A percentile compares a stretch with the other conserved stretches of the same genome.
These are phyloP conservation scores for Bombylius discolor DNA, from an alignment of 2,888 invertebrate genomes.

Conservation along the genomic window DNA sequence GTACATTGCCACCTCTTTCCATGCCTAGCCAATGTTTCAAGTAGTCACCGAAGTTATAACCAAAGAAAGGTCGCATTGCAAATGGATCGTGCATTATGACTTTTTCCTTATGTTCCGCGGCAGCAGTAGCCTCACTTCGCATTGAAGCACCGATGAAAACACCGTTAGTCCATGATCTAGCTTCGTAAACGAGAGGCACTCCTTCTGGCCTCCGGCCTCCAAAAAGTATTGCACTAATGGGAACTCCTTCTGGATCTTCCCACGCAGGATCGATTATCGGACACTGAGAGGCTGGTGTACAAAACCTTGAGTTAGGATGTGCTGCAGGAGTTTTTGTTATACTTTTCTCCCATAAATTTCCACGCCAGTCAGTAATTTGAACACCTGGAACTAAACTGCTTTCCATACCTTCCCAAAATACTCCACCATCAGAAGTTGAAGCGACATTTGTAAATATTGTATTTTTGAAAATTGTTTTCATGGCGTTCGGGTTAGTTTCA, in stretches of 20 bases:
- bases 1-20: slow-evolving; percentile 56
- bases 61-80: slow-evolving; percentile 99
- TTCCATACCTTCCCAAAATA: slow-evolving; percentile 97
- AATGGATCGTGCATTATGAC: slow-evolving; percentile 96
- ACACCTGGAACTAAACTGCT: slow-evolving; percentile 44
- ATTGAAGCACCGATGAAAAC: slow-evolving; percentile 90
- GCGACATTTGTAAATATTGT: slow-evolving; percentile 97
- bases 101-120: slow-evolving; percentile 89
- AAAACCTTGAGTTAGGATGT: slow-evolving; percentile 96
- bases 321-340: slow-evolving; percentile 65
- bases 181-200: slow-evolving; percentile 87
- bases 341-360: slow-evolving; percentile 54
- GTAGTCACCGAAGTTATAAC: slow-evolving; percentile 97
- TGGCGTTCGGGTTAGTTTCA: slow-evolving; percentile 91
- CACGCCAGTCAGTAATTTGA: slow-evolving; percentile 68
- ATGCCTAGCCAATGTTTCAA: slow-evolving; percentile 88
- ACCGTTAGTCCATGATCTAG: slow-evolving; percentile 88
- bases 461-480: slow-evolving; percentile 81
- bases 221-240: slow-evolving; percentile 90
- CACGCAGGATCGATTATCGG: slow-evolving; percentile 88
- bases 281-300: slow-evolving; percentile 86
- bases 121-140: slow-evolving; percentile 94
- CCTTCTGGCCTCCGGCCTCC: slow-evolving; percentile 89
- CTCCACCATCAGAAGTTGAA: slow-evolving; percentile 85
- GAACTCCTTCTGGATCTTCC: slow-evolving; percentile 88